Evolutionary conservation across 2,888 invertebrate species (phyloP).

Genomic region (Morpho helenor): DNA sequence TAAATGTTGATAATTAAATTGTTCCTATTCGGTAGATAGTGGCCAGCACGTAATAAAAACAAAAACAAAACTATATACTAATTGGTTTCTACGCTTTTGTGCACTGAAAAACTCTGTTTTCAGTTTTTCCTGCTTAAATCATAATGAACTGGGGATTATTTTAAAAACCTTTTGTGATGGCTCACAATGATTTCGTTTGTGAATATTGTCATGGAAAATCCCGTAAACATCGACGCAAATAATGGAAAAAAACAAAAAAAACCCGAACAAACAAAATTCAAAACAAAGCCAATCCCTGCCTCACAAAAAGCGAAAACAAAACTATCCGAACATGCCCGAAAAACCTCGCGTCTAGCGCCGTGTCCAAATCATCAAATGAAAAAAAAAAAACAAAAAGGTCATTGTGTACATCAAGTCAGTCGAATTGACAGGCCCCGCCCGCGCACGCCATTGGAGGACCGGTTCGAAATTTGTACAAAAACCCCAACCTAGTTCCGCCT

Average conservation of each 20-base stretch:
- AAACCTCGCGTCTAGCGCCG: constrained; percentile 24
- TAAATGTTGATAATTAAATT: too few relatives aligned
- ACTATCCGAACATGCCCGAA: constrained; percentile 21
- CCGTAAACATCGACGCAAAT: constrained; percentile 13
- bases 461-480: constrained; percentile 75
- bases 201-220: constrained; percentile 11
- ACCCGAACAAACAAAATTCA: constrained; percentile 8
- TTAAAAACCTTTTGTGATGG: constrained; percentile 18
- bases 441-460: constrained; percentile 72
- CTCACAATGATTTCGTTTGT: constrained; percentile 15
- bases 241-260: constrained; percentile 14
- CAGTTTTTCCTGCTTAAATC: constrained; percentile 17
- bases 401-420: constrained; percentile 72
- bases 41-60: constrained; percentile 2
- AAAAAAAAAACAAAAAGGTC: constrained; percentile 52
- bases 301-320: constrained; percentile 15
- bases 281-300: constrained; percentile 20
- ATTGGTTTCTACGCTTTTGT: constrained; percentile 18
- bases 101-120: constrained; percentile 10
- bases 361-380: constrained; percentile 41
- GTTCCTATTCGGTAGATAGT: constrained; percentile 6
- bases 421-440: constrained; percentile 73
- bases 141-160: constrained; percentile 20
- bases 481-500: constrained; percentile 77
- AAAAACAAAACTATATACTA: constrained; percentile 20